phyloP scores from a whole-genome alignment of 1,140 invertebrate genomes.

The Hylaeus volcanicus region DNA sequence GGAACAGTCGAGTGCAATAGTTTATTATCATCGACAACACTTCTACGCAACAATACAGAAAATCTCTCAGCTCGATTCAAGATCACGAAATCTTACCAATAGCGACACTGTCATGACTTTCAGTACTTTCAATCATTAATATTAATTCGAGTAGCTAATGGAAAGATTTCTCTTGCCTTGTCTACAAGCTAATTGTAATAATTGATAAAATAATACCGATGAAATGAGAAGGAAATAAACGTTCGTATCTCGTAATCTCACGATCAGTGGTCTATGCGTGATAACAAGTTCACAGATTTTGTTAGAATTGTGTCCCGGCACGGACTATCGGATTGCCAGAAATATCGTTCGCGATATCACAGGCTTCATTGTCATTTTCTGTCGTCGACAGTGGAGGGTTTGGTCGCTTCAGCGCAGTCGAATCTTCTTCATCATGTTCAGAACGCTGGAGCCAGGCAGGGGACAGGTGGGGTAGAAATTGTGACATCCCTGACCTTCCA shows the following conservation, averaged over 20 bases:
- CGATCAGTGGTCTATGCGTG: neutral
- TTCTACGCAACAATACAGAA: too few relatives aligned
- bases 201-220: neutral
- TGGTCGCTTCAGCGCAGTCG: conserved; percentile 75
- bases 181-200: neutral
- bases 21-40: too few relatives aligned
- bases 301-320: neutral
- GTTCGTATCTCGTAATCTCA: neutral
- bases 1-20: too few relatives aligned
- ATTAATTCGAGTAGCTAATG: too few relatives aligned
- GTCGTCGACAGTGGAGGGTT: neutral
- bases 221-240: neutral
- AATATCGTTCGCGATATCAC: conserved; percentile 59
- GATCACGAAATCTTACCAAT: too few relatives aligned
- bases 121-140: too few relatives aligned
- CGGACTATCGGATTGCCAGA: neutral
- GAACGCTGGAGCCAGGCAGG: conserved; percentile 83
- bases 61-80: too few relatives aligned
- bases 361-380: conserved; percentile 44
- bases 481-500: conserved; percentile 87
- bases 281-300: too few relatives aligned
- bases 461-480: conserved; percentile 88
- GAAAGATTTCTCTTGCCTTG: too few relatives aligned
- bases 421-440: conserved; percentile 86
- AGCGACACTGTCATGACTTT: too few relatives aligned